These are phyloP conservation scores for Lagodon rhomboides DNA, from an alignment of 2,797 vertebrate genomes.

Conservation along the genomic window DNA sequence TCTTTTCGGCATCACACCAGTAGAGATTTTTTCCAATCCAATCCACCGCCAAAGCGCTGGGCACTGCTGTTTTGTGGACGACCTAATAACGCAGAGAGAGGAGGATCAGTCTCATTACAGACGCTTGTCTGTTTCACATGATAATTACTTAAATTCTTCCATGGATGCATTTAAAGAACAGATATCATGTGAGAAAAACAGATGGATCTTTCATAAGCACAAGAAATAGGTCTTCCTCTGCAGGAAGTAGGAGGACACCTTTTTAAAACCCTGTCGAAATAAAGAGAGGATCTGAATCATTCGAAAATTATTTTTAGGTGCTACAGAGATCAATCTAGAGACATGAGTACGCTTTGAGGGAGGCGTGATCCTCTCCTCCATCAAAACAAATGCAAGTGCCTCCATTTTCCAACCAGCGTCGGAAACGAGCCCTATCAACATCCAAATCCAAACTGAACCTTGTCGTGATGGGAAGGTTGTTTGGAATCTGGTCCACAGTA, in stretches of 20 bases:
- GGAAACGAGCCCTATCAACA: background rate
- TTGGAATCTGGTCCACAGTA: background rate
- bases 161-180: background rate
- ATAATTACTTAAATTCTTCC: background rate
- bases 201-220: background rate
- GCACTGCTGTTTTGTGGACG: slow-evolving; percentile 95
- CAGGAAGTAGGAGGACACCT: background rate
- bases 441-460: background rate
- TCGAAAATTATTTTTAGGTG: background rate
- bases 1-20: slow-evolving; percentile 96
- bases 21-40: slow-evolving; percentile 99
- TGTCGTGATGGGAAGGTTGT: background rate
- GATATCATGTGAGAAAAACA: background rate
- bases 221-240: background rate
- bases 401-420: background rate
- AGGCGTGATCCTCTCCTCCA: background rate
- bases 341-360: background rate
- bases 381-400: background rate
- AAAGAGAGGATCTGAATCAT: background rate
- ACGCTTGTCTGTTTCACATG: background rate
- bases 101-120: background rate
- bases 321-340: background rate
- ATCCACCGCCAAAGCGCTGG: slow-evolving; percentile 95
- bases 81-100: slow-evolving; percentile 81
- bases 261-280: background rate